These are phyloP conservation scores for Puntigrus tetrazona DNA, from an alignment of 2,113 vertebrate species.

Conservation along the genomic window DNA sequence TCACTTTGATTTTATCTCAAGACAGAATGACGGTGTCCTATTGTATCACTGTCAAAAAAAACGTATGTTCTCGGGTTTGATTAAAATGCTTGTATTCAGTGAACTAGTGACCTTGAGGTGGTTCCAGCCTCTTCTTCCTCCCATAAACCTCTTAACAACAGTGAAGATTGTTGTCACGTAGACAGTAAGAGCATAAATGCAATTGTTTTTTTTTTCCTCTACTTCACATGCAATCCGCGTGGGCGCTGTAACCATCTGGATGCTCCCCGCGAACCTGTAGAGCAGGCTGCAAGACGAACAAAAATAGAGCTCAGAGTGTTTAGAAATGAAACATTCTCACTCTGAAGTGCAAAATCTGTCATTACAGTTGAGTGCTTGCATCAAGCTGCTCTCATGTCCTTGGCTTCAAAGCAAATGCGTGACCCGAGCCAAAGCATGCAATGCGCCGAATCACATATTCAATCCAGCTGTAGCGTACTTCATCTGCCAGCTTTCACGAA, in stretches of 20 bases:
- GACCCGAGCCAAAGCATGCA: neutral
- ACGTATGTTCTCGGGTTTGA: neutral
- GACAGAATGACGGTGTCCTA: slow-evolving; percentile 11
- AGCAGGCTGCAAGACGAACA: neutral
- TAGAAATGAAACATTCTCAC: neutral
- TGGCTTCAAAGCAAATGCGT: neutral
- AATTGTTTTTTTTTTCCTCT: neutral
- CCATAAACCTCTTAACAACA: neutral
- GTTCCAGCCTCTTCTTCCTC: neutral
- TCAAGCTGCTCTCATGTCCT: neutral
- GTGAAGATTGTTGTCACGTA: neutral
- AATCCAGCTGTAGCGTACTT: neutral
- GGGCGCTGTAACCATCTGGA: slow-evolving; percentile 1
- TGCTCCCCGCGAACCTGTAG: neutral
- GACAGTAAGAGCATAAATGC: neutral
- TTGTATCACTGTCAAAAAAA: slow-evolving; percentile 23
- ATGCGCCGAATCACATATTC: slow-evolving; percentile 9
- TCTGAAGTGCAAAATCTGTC: slow-evolving; percentile 29
- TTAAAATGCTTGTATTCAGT: slow-evolving; percentile 6
- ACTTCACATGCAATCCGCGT: neutral
- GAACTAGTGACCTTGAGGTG: neutral
- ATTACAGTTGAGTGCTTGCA: neutral
- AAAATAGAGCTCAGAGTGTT: neutral
- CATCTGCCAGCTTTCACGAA: neutral
- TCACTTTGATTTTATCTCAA: slow-evolving; percentile 28